A percentile compares a stretch with the other conserved stretches of the same genome.
phyloP scores from a whole-genome alignment of 2,113 vertebrate genomes.

The Fukomys damarensis region DNA sequence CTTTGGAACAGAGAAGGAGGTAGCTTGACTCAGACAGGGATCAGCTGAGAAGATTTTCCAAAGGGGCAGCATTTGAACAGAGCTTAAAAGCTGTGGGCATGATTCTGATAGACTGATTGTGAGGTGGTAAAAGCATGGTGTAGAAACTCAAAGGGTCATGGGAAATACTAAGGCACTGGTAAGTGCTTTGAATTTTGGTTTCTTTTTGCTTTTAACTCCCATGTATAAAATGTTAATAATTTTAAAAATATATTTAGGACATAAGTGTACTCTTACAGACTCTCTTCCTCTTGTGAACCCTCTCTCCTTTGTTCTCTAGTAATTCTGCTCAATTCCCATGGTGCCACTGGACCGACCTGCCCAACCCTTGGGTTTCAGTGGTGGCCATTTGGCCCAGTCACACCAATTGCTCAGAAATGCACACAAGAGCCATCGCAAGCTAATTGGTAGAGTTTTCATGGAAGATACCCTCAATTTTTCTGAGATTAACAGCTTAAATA shows the following conservation, averaged over 20 bases:
- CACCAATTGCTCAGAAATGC: neutral
- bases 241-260: neutral
- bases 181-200: constrained; percentile 39
- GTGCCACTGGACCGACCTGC: too few relatives aligned
- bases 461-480: neutral
- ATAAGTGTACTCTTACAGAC: neutral
- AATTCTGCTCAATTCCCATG: neutral
- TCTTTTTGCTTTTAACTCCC: constrained; percentile 39
- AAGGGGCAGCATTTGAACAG: neutral
- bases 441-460: neutral
- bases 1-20: neutral
- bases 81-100: neutral
- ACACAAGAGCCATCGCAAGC: neutral
- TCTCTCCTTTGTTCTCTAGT: neutral
- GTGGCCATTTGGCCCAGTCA: neutral
- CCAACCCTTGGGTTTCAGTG: neutral
- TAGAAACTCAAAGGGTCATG: neutral
- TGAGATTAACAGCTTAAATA: constrained; percentile 39
- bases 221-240: neutral
- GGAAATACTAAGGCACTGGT: neutral
- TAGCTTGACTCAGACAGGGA: neutral
- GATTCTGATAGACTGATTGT: neutral
- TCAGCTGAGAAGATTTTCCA: neutral
- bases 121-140: neutral
- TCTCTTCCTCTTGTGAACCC: neutral